Percentiles rank a stretch among this genome's conserved stretches.
These are phyloP conservation scores for Drosophila macrospina DNA, from an alignment of 2,888 invertebrate species.

Conservation along the genomic window DNA sequence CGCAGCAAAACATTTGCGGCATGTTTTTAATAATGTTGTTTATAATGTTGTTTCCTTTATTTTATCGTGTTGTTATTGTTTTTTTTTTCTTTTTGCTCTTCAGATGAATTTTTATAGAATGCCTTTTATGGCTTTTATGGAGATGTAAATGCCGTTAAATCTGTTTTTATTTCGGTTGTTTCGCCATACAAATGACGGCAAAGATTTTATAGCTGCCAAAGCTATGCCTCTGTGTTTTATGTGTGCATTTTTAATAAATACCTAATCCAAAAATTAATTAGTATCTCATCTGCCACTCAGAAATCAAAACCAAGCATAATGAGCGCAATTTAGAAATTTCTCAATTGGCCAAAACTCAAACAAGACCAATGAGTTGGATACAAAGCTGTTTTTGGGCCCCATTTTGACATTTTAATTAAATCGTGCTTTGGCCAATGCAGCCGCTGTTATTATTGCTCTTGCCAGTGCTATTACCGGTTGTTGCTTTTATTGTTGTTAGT, in stretches of 20 bases:
- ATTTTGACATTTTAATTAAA: constrained; percentile 76
- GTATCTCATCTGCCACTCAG: constrained; percentile 58
- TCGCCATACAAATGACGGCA: constrained; percentile 32
- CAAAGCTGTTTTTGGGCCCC: constrained; percentile 47
- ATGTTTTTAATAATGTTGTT: constrained; percentile 83
- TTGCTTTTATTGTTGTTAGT: constrained; percentile 38
- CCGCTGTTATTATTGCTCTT: constrained; percentile 50
- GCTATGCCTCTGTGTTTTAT: constrained; percentile 21
- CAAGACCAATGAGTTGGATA: constrained; percentile 7
- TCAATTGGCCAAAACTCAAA: constrained; percentile 44
- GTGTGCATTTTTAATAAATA: constrained; percentile 59
- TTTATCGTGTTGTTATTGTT: constrained; percentile 32
- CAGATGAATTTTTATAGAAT: constrained; percentile 61
- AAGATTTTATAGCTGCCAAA: constrained; percentile 44
- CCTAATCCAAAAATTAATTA: constrained; percentile 68
- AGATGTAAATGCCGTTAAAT: constrained; percentile 59
- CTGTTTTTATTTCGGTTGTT: constrained; percentile 57
- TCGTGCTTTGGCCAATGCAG: constrained; percentile 54
- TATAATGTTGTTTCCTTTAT: constrained; percentile 64
- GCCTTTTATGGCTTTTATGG: constrained; percentile 61
- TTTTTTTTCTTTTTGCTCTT: constrained; percentile 9
- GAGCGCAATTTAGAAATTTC: constrained; percentile 72
- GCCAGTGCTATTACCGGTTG: constrained; percentile 17
- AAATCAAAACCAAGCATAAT: constrained; percentile 76
- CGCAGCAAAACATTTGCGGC: constrained; percentile 81